Percentiles rank a stretch among this genome's conserved stretches.
These are phyloP conservation scores for Alethe castanea DNA, from an alignment of 2,113 vertebrate genomes.

Conservation along the genomic window DNA sequence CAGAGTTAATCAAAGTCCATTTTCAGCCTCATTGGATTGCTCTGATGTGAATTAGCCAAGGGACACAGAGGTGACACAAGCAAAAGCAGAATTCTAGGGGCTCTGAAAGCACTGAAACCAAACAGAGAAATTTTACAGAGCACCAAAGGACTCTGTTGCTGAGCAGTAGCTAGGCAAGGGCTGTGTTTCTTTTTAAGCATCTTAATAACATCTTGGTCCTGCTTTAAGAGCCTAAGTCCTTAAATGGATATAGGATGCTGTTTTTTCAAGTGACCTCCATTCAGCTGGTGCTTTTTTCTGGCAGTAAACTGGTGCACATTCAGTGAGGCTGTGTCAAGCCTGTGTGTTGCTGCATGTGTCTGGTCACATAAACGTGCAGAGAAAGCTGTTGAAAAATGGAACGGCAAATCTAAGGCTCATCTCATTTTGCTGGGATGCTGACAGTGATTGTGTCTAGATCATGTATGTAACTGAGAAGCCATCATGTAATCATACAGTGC, in stretches of 20 bases:
- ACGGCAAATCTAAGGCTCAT: background rate
- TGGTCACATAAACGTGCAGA: background rate
- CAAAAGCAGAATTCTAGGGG: background rate
- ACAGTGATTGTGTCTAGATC: background rate
- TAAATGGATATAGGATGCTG: background rate
- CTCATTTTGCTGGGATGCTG: background rate
- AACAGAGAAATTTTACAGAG: background rate
- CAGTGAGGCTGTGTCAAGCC: background rate
- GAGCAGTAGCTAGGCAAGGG: background rate
- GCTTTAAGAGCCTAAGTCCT: background rate
- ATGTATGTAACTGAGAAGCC: fast-evolving
- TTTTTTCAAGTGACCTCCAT: background rate
- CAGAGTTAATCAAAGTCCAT: background rate
- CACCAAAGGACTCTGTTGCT: background rate
- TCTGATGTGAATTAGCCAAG: background rate
- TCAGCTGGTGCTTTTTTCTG: background rate
- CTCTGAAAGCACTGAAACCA: background rate
- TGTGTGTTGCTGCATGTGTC: background rate
- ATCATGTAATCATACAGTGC: too few species aligned
- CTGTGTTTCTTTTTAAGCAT: background rate
- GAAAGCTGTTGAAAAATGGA: background rate
- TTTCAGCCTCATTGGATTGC: background rate
- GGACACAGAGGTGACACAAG: background rate
- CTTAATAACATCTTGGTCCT: background rate
- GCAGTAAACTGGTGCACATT: background rate